Evolutionary conservation across 2,797 vertebrate genomes (phyloP).

Genomic region (Anas georgica): DNA sequence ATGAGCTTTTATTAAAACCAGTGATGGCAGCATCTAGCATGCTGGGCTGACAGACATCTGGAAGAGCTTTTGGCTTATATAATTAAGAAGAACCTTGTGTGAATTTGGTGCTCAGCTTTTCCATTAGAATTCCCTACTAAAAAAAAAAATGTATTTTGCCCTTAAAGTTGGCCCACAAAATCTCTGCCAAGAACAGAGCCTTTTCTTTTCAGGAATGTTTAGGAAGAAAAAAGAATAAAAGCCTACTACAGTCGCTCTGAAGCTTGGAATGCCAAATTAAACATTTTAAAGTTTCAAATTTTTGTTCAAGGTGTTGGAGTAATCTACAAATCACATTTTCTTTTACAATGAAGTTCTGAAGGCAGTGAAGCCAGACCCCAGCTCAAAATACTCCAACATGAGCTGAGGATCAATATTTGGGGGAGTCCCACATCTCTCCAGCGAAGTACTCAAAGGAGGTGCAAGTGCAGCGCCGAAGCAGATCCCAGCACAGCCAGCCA

Average conservation of each 20-base stretch:
- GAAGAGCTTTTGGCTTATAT: slow-evolving; percentile 54
- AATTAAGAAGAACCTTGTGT: slow-evolving; percentile 59
- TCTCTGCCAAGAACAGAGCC: slow-evolving; percentile 10
- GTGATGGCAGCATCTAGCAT: slow-evolving; percentile 47
- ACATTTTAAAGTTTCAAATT: slow-evolving; percentile 16
- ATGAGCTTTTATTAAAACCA: slow-evolving; percentile 64
- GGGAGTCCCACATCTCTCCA: neutral
- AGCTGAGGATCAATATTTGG: neutral
- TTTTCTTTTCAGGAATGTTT: neutral
- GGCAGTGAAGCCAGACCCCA: neutral
- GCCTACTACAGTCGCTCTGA: neutral
- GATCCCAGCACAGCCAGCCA: neutral
- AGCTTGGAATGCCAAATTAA: slow-evolving; percentile 24
- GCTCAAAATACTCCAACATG: neutral
- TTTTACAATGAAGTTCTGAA: neutral
- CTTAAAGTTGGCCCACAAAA: slow-evolving; percentile 5
- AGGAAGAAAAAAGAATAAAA: neutral
- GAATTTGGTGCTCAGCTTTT: slow-evolving; percentile 64
- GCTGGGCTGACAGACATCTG: slow-evolving; percentile 52
- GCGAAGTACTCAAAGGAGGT: neutral
- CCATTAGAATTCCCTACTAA: slow-evolving; percentile 43
- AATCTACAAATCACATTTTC: neutral
- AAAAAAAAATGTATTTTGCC: neutral
- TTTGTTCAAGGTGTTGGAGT: neutral
- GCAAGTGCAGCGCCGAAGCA: neutral